Evolutionary conservation across 2,888 invertebrate species (phyloP), one percentile per base, ranked within the genome.

Genomic region (Caradrina kadenii): DNA sequence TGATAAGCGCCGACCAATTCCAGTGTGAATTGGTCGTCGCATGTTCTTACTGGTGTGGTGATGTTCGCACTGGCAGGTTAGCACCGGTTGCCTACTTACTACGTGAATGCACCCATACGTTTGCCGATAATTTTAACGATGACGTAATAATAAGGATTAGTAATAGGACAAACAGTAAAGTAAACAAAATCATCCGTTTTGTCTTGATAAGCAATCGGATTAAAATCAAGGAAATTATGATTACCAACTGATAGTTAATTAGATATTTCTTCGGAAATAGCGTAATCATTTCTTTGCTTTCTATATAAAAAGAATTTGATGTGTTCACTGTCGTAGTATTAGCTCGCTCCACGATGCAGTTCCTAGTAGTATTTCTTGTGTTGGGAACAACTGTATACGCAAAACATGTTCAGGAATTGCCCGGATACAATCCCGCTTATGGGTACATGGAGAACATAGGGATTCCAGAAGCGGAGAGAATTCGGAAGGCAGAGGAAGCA

Each of bases 381-480:
- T 61, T 89, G 15, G 83, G 76, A 49, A 81, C 82, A 39, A 64
- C 85, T 26, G 82, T 82, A 22, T 81, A 75, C 63, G 87, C 85
- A 19, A 82, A 86, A 50, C 69, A 79, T 63, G 70, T 73, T 2
- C 52, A 59, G 42, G 21, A 45, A 19, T 62, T 75, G 17, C 68
- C 56, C 6, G 66, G 31, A 13, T 76, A 79, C 58, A 84, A 45
- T 22, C 15, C 87, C 1, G 88, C 85, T 2, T 90, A 84, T 72
- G 90, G 90, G 10, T 93, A 92, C 68, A 70, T 91, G 26, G 73
- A 81, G 22, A 90, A 85, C 45, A 80, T 83, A 72, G 92, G 91
- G 13, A 86, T 93, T 54, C 89, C 91, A 1, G 76, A 80, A 65
- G 91, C 87, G 3, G 87, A 91, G 56, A 84, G 83, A 65, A 87